Evolutionary conservation across 2,797 vertebrate species (phyloP).

Genomic region (Odontamblyopus rebecca): DNA sequence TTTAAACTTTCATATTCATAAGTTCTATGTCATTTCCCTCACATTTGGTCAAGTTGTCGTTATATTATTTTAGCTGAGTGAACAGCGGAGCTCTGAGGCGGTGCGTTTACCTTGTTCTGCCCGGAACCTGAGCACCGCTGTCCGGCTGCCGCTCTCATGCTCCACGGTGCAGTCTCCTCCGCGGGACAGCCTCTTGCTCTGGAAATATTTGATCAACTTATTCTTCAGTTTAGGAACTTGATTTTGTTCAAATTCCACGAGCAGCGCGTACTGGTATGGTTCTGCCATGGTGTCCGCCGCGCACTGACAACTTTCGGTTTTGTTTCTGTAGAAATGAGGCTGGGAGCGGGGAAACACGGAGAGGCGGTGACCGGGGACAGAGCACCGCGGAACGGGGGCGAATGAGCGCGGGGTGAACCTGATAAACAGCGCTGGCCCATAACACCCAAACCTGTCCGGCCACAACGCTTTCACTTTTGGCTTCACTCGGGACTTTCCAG

Average conservation of each 20-base stretch:
- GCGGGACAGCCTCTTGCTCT: constrained; percentile 64
- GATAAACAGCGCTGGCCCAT: background rate
- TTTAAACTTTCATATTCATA: too few species aligned
- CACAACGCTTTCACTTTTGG: background rate
- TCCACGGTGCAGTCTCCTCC: constrained; percentile 74
- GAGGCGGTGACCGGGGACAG: background rate
- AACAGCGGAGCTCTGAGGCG: background rate
- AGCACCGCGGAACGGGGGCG: background rate
- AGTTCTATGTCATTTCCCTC: too few species aligned
- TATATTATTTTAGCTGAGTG: too few species aligned
- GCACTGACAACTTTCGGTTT: constrained; percentile 68
- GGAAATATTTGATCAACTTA: constrained; percentile 75
- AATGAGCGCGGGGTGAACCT: background rate
- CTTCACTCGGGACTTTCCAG: background rate
- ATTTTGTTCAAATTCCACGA: constrained; percentile 58
- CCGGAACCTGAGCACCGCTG: constrained; percentile 66
- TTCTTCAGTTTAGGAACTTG: constrained; percentile 45
- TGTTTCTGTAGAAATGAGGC: constrained; percentile 40
- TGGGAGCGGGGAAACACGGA: too few species aligned
- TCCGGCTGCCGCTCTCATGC: constrained; percentile 23
- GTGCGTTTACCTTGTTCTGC: constrained; percentile 56
- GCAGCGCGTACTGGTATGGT: constrained; percentile 33
- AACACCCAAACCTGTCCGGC: background rate
- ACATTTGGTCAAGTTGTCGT: too few species aligned
- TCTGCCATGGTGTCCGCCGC: constrained; percentile 21